These are phyloP conservation scores for Carassius gibelio DNA, from an alignment of 2,113 vertebrate species.

Conservation along the genomic window DNA sequence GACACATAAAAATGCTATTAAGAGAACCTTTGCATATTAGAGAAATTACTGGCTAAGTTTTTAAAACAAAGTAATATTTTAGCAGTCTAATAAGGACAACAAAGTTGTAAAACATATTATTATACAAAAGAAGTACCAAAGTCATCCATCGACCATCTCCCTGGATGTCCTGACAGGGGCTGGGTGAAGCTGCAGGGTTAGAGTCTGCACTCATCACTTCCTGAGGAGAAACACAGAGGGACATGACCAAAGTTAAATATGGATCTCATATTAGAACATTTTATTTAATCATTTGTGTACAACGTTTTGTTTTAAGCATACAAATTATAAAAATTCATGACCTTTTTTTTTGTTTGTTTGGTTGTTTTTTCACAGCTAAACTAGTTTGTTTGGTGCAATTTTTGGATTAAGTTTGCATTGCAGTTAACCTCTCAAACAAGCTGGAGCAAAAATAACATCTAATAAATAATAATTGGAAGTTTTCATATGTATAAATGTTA, in stretches of 20 bases:
- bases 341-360: background rate
- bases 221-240: conserved; percentile 2
- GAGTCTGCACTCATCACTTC: conserved; percentile 78
- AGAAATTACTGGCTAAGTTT: background rate
- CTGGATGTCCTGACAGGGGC: conserved; percentile 78
- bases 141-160: conserved; percentile 91
- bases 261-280: background rate
- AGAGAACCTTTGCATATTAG: background rate
- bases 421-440: background rate
- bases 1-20: conserved; percentile 13
- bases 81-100: background rate
- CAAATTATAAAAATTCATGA: background rate
- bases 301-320: background rate
- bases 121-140: conserved; percentile 74
- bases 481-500: background rate
- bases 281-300: background rate
- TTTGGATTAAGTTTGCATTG: background rate
- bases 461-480: background rate
- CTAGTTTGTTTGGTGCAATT: background rate
- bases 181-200: conserved; percentile 86
- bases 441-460: background rate
- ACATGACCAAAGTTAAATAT: background rate
- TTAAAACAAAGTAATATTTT: background rate
- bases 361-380: background rate
- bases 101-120: background rate